Evolutionary conservation across 2,113 vertebrate species (phyloP).

Genomic region (Machaerirhynchus nigripectus): DNA sequence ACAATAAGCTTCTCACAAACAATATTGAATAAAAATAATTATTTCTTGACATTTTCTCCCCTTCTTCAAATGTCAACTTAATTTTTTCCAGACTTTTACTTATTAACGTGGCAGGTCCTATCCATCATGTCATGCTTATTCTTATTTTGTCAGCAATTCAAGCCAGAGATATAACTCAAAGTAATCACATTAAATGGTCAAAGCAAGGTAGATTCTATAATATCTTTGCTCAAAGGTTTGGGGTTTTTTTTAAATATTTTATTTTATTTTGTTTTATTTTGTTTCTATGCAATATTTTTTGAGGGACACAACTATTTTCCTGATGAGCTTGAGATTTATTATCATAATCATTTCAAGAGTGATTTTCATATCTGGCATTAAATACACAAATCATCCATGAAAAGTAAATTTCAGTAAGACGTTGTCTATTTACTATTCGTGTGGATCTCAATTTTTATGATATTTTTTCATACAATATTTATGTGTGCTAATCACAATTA

Average conservation of each 20-base stretch:
- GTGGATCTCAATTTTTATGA: neutral
- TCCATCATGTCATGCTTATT: neutral
- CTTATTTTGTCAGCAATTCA: neutral
- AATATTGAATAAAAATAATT: slow-evolving; percentile 5
- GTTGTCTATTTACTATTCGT: neutral
- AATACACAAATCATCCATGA: neutral
- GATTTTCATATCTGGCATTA: neutral
- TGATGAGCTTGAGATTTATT: neutral
- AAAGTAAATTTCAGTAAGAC: neutral
- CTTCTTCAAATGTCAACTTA: slow-evolving; percentile 40
- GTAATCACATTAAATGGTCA: neutral
- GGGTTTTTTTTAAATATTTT: too few relatives aligned
- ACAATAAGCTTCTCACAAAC: neutral
- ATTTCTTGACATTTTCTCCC: slow-evolving; percentile 44
- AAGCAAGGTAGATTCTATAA: neutral
- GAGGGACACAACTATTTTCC: neutral
- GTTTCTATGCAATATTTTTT: neutral
- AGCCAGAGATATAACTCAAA: neutral
- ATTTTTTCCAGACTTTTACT: slow-evolving; percentile 15
- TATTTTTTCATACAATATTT: slow-evolving; percentile 1
- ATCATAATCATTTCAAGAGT: neutral
- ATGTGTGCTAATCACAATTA: neutral
- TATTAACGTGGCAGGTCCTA: neutral
- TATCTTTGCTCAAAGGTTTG: neutral
- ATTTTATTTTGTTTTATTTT: neutral